Conservation (phyloP, 2,797 vertebrate species). For the Betta splendens region DNA sequence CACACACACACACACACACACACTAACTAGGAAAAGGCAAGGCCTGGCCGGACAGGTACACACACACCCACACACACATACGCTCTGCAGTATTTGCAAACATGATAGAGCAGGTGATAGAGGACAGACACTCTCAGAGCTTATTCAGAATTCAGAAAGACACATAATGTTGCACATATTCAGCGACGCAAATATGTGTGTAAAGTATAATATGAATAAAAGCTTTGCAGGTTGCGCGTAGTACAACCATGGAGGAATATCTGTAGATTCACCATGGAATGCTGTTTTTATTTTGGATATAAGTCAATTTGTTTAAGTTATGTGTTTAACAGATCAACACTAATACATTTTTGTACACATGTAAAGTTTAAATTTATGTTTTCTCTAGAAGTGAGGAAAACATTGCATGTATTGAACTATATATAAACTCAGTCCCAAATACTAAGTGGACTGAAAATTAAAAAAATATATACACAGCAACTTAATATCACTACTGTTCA, state of each 20-base stretch:
- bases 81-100: slow-evolving; percentile 50
- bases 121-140: slow-evolving; percentile 42
- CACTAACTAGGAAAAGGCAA: slow-evolving; percentile 62
- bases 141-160: slow-evolving; percentile 47
- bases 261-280: slow-evolving; percentile 12
- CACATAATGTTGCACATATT: slow-evolving; percentile 23
- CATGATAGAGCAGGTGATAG: slow-evolving; percentile 48
- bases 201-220: slow-evolving; percentile 13
- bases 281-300: background rate
- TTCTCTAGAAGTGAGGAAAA: too few species aligned
- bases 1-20: slow-evolving; percentile 42
- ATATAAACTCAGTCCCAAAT: too few species aligned
- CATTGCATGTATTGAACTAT: background rate
- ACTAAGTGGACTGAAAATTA: background rate
- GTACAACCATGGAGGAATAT: slow-evolving; percentile 4
- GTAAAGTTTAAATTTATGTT: background rate
- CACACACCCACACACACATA: slow-evolving; percentile 34
- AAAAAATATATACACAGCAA: background rate
- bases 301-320: slow-evolving; percentile 2
- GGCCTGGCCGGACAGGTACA: slow-evolving; percentile 66
- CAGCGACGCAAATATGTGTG: slow-evolving; percentile 21
- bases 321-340: background rate
- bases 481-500: too few species aligned
- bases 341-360: background rate
- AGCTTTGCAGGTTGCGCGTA: slow-evolving; percentile 11